A percentile compares a stretch with the other conserved stretches of the same genome.
Evolutionary conservation across 2,113 vertebrate genomes (phyloP).

Genomic region (Heliornis fulica): DNA sequence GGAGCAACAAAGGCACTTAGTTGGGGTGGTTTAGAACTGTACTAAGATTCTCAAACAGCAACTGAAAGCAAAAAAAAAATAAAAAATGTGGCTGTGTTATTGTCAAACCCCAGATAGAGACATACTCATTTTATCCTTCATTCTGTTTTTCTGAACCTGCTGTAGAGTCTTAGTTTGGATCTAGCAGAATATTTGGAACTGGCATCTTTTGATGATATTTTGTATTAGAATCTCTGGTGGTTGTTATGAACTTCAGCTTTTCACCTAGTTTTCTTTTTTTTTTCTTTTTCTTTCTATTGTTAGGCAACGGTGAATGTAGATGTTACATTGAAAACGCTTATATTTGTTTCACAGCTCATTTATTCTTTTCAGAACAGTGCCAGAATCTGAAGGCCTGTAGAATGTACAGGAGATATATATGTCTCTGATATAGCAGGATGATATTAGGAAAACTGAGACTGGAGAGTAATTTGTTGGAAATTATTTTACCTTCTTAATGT

Average conservation of each 20-base stretch:
- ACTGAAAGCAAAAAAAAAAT: background rate
- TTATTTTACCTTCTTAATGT: background rate
- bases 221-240: background rate
- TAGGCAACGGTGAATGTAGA: background rate
- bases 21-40: background rate
- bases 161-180: background rate
- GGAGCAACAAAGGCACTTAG: constrained; percentile 38
- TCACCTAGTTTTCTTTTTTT: constrained; percentile 3
- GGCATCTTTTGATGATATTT: background rate
- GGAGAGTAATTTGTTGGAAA: background rate
- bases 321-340: background rate
- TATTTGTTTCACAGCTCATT: background rate
- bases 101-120: background rate
- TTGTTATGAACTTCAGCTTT: background rate
- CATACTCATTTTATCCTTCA: background rate
- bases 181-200: background rate
- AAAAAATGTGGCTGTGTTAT: background rate
- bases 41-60: background rate
- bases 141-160: background rate
- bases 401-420: background rate
- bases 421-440: background rate
- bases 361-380: background rate
- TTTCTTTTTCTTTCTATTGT: background rate
- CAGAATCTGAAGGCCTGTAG: background rate
- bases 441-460: background rate